Evolutionary conservation across 2,888 invertebrate genomes (phyloP).

Genomic region (Agrotis puta): DNA sequence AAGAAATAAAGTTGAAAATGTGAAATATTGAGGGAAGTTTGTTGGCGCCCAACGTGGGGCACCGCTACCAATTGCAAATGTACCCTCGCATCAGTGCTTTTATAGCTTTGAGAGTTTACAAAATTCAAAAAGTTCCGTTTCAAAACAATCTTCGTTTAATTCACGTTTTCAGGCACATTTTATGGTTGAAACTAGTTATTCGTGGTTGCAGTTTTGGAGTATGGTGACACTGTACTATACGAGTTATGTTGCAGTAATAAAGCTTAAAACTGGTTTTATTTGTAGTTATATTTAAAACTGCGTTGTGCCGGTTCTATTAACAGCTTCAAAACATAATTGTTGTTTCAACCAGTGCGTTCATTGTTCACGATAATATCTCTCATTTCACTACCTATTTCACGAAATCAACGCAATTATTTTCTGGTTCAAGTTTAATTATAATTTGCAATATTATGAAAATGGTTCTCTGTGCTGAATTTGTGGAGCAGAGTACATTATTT

Average conservation of each 20-base stretch:
- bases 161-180: conserved; percentile 62
- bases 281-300: conserved; percentile 8
- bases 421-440: conserved; percentile 34
- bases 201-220: conserved; percentile 35
- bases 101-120: conserved; percentile 73
- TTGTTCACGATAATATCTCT: conserved; percentile 31
- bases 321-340: conserved; percentile 29
- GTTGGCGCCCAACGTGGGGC: conserved; percentile 77
- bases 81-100: conserved; percentile 77
- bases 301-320: conserved; percentile 7
- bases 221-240: background rate
- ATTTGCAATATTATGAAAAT: conserved; percentile 33
- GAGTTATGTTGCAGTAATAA: conserved; percentile 18
- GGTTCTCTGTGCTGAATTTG: conserved; percentile 11
- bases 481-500: conserved; percentile 18
- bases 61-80: conserved; percentile 75
- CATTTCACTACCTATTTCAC: conserved; percentile 30
- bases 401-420: conserved; percentile 39
- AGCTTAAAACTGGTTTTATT: conserved; percentile 14
- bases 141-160: conserved; percentile 74
- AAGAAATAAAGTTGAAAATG: conserved; percentile 65
- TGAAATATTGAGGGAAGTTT: conserved; percentile 71
- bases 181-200: conserved; percentile 51
- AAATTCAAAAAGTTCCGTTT: conserved; percentile 73
- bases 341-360: conserved; percentile 29